Evolutionary conservation across 2,888 invertebrate species (phyloP), one percentile per base, ranked within the genome.

Genomic region (Cheilosia vulpina): DNA sequence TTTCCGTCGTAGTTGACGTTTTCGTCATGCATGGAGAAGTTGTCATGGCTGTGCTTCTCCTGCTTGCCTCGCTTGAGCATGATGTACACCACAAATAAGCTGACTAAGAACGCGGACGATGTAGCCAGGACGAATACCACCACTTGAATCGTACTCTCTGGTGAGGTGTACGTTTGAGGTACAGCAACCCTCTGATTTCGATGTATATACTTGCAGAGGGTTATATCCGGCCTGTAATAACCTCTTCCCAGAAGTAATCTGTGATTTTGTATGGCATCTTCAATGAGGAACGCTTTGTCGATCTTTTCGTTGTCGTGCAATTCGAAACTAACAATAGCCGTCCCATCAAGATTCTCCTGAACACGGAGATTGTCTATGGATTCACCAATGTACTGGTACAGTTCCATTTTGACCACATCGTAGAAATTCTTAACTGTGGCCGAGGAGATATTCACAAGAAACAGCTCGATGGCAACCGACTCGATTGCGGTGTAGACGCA

Each of bases 81-180:
- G 2, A 96, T 94, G 15, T 96, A 93, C 4, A 96, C 94, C 34
- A 96, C 94, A 21, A 96, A 93, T 21, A 96, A 95, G 90, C 96
- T 96, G 90, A 96, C 96, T 75, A 96, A 94, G 89, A 96, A 96
- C 0, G 96, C 96, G 4, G 96, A 96, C 7, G 95, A 95, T 0
- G 96, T 96, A 27, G 96, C 96, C 68, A 96, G 93, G 17, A 96
- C 96, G 88, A 96, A 95, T 21, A 96, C 93, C 52, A 96, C 96
- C 13, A 96, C 95, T 90, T 96, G 96, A 89, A 96, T 96, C 41
- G 92, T 91, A 31, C 90, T 91, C 60, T 92, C 91, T 0, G 95
- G 87, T 1, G 91, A 88, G 1, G 89, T 89, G n/a, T 89, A 88
- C 0, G 90, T 89, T 63, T 91, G 89, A 0, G 91, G 90, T 7